Conservation (phyloP, 2,113 vertebrate genomes). For the Bujurquina vittata region DNA sequence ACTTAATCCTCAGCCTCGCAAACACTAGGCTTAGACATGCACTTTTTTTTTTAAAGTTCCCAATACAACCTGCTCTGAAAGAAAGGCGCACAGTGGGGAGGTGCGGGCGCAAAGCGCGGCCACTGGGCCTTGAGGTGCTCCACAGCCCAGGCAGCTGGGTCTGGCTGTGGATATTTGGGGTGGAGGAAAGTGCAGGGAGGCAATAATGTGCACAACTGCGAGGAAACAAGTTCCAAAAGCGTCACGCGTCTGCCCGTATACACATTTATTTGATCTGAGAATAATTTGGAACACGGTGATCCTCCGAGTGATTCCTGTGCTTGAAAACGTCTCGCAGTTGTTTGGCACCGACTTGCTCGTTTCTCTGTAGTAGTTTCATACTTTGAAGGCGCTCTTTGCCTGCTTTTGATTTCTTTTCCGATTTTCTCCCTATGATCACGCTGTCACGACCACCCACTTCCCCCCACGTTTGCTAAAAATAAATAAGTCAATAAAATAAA, state of each 20-base stretch:
- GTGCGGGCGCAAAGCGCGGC: neutral
- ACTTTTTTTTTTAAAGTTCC: neutral
- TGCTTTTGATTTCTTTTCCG: neutral
- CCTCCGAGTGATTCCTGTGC: neutral
- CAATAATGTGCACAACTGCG: constrained; percentile 17
- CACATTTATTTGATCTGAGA: neutral
- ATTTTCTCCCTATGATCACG: neutral
- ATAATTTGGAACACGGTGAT: neutral
- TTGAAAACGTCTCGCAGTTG: neutral
- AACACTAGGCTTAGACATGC: constrained; percentile 15
- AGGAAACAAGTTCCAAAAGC: constrained; percentile 40
- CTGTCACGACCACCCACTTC: neutral
- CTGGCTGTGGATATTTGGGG: neutral
- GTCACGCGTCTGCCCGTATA: neutral
- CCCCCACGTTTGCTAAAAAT: constrained; percentile 4
- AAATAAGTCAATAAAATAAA: neutral
- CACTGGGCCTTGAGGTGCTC: neutral
- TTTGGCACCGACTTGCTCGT: neutral
- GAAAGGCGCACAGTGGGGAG: neutral
- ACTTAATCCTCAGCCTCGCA: constrained; percentile 30
- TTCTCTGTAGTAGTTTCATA: neutral
- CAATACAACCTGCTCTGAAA: rapidly evolving
- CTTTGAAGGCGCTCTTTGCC: neutral
- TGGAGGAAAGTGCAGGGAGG: constrained; percentile 6
- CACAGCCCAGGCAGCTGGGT: neutral